Percentiles rank a stretch among this genome's conserved stretches.
Conservation (phyloP, 2,888 invertebrate species). For the Panopea generosa region DNA sequence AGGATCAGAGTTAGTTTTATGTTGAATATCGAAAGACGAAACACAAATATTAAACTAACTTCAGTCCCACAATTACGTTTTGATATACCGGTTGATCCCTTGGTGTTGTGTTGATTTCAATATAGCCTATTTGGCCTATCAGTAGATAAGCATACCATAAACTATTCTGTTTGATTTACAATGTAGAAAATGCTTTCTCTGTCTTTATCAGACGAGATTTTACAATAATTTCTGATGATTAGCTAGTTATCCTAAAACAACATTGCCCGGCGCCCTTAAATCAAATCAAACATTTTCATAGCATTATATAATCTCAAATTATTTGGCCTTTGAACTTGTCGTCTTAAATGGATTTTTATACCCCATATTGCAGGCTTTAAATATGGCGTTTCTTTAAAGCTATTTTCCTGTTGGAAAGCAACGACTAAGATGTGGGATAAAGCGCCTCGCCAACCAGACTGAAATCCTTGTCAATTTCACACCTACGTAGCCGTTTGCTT, state of each 20-base stretch:
- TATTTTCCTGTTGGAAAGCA: slow-evolving; percentile 33
- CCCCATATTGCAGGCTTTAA: slow-evolving; percentile 26
- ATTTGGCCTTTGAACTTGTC: slow-evolving; percentile 38
- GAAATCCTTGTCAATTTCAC: slow-evolving; percentile 46
- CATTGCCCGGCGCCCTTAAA: slow-evolving; percentile 43
- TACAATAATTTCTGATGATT: slow-evolving; percentile 26
- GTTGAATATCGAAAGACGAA: too few species aligned
- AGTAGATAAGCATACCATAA: too few species aligned
- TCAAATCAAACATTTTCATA: slow-evolving; percentile 40
- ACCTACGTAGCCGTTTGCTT: slow-evolving; percentile 35
- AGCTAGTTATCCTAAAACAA: slow-evolving; percentile 37
- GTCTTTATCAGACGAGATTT: slow-evolving; percentile 29
- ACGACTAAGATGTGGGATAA: slow-evolving; percentile 38
- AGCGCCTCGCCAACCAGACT: slow-evolving; percentile 40
- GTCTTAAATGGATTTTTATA: slow-evolving; percentile 36
- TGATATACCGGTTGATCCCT: too few species aligned
- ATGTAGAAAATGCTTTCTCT: too few species aligned
- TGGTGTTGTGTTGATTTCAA: too few species aligned
- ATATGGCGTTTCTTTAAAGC: slow-evolving; percentile 16
- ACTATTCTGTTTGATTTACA: too few species aligned
- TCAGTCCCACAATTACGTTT: too few species aligned
- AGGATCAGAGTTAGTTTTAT: too few species aligned
- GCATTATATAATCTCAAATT: slow-evolving; percentile 50
- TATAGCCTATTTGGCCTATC: too few species aligned
- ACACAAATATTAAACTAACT: too few species aligned